A percentile compares a stretch with the other conserved stretches of the same genome.
These are phyloP conservation scores for Hyposoter didymator DNA, from an alignment of 2,888 invertebrate species.

Conservation along the genomic window DNA sequence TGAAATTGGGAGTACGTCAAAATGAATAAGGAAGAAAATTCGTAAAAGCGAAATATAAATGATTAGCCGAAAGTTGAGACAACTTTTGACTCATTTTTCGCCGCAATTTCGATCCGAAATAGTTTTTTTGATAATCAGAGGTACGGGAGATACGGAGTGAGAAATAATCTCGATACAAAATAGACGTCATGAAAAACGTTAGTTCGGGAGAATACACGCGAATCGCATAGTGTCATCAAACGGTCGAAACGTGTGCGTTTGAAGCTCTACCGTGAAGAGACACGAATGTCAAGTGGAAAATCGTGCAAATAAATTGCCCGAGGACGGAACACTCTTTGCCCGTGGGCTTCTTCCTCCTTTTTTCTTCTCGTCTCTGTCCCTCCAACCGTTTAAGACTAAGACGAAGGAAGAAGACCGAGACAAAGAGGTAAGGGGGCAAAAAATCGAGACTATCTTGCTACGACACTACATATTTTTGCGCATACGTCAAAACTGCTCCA, in stretches of 20 bases:
- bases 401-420: slow-evolving; percentile 40
- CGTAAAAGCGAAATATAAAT: background rate
- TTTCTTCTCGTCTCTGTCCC: slow-evolving; percentile 31
- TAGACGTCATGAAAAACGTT: slow-evolving; percentile 53
- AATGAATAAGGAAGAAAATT: background rate
- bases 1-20: background rate
- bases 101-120: background rate
- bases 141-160: slow-evolving; percentile 1
- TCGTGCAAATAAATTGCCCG: slow-evolving; percentile 77
- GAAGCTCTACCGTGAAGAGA: slow-evolving; percentile 64
- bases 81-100: background rate
- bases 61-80: background rate
- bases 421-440: slow-evolving; percentile 13
- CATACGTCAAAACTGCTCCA: slow-evolving; percentile 50
- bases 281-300: slow-evolving; percentile 81
- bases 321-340: slow-evolving; percentile 60
- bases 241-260: slow-evolving; percentile 68
- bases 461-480: slow-evolving; percentile 46
- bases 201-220: slow-evolving; percentile 58
- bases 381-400: slow-evolving; percentile 1
- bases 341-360: slow-evolving; percentile 59
- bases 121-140: background rate
- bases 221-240: slow-evolving; percentile 63
- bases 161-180: slow-evolving; percentile 39
- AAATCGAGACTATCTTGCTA: slow-evolving; percentile 32